Base-by-base conservation (phyloP, 2,888 invertebrate species). In the Catonia carolina region DNA sequence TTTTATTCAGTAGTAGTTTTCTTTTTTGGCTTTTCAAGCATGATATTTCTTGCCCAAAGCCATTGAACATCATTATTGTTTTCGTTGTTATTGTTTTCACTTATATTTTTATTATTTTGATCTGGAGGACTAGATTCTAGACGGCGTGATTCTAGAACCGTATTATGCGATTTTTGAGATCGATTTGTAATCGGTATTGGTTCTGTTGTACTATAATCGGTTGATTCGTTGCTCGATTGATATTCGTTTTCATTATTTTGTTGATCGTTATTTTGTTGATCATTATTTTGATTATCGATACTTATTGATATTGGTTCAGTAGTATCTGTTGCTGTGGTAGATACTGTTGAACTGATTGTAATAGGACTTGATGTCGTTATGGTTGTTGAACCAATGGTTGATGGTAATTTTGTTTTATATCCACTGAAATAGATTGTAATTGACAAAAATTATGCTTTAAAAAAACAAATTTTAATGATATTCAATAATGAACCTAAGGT, bases 41-140 rank as follows among this genome's bases (percentile, higher is more conserved):
- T 60, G 48, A 66, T 67, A 56, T 65, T 66, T 59, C 65, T 64
- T 20, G 63, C 63, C 66, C 65, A 67, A 22, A 67, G 64, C 67
- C 67, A 67, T 27, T 66, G 66, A 36, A 63, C 59, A 49, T 61
- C 57, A 22, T 45, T 45, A 14, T 45, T 45, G 18, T 14, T 8
- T 1, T 22, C 2, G 23, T n/a, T 45, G 22, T 27, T 22, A 45
- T 39, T 53, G 50, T 27, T 56, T 50, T 27, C 37, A 27, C 49
- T 41, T 8, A 56, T 51, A 22, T 12, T 54, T 12, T 10, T 18
- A 33, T 51, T 22, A 33, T 51, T 50, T 22, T 42, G 12, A 27
- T 27, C 27, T 27, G 4, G 27, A 27, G 8, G 27, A 27, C 27
- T 27, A 27, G 27, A 27, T 27, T 27, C 27, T 27, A 27, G 27